Conservation (phyloP, 2,797 vertebrate genomes). For the Cichlasoma orientale region DNA sequence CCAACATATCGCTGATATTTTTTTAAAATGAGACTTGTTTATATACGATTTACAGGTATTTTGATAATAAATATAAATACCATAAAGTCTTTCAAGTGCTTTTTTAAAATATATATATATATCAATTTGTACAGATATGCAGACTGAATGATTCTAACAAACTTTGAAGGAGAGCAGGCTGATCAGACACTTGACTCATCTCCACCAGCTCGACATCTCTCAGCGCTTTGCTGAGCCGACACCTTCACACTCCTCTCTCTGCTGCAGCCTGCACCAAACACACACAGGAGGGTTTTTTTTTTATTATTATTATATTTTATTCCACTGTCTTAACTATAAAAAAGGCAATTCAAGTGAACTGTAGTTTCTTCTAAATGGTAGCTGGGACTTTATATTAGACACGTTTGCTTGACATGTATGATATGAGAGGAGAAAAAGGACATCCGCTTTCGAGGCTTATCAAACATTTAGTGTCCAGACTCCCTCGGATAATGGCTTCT, state of each 20-base stretch:
- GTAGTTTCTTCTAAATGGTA: not conserved
- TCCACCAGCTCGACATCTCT: slow-evolving; percentile 13
- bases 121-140: not conserved
- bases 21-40: not conserved
- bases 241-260: slow-evolving; percentile 5
- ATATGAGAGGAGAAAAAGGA: slow-evolving; percentile 50
- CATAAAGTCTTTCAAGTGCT: not conserved
- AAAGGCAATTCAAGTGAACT: not conserved
- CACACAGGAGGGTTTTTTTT: not conserved
- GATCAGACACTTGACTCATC: slow-evolving; percentile 52
- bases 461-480: slow-evolving; percentile 67
- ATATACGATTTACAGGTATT: slow-evolving; percentile 3
- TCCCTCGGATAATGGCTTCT: slow-evolving; percentile 51
- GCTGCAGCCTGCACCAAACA: slow-evolving; percentile 5
- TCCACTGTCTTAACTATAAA: not conserved
- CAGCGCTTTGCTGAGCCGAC: slow-evolving; percentile 22
- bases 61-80: slow-evolving; percentile 47
- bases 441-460: slow-evolving; percentile 57
- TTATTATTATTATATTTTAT: not conserved
- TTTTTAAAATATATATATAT: not conserved
- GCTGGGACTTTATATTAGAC: not conserved
- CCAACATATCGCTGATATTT: slow-evolving; percentile 7
- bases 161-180: slow-evolving; percentile 5
- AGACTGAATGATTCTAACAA: not conserved
- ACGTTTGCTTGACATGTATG: not conserved